Conservation (phyloP, 2,888 invertebrate species). For the Scaptomyza parva region DNA sequence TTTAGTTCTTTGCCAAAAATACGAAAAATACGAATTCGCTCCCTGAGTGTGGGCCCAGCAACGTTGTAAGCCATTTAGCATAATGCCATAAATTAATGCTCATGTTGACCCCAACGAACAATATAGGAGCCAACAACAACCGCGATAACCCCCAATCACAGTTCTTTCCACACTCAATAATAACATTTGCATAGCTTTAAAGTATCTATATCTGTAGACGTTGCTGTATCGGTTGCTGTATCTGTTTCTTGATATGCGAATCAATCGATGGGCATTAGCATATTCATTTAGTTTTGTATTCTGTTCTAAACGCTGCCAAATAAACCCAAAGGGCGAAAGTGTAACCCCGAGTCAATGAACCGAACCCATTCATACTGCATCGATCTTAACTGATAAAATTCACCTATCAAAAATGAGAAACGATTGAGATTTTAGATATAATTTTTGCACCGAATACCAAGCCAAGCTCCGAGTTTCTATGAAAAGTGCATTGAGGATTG, state of each 20-base stretch:
- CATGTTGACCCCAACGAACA: conserved; percentile 38
- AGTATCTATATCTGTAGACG: no score
- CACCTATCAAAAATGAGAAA: background rate
- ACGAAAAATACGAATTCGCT: background rate
- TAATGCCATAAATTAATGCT: conserved; percentile 73
- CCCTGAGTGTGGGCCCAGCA: background rate
- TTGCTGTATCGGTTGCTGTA: no score
- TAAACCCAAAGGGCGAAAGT: conserved; percentile 67
- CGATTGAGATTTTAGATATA: no score
- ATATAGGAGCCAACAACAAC: conserved; percentile 29
- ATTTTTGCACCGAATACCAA: no score
- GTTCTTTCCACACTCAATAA: background rate
- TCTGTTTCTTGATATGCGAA: conserved; percentile 32
- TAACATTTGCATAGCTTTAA: conserved; percentile 51
- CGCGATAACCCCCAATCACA: conserved; percentile 49
- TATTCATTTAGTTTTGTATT: conserved; percentile 57
- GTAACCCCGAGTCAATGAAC: conserved; percentile 67
- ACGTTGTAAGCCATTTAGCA: conserved; percentile 65
- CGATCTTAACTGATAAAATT: background rate
- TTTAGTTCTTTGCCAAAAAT: conserved; percentile 34
- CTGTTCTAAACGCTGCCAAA: conserved; percentile 11
- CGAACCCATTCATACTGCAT: conserved; percentile 1
- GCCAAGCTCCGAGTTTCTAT: no score
- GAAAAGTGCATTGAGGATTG: no score
- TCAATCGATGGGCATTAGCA: conserved; percentile 58